Base-by-base conservation (phyloP, 2,888 invertebrate genomes). In the Thecocarcelia acutangulata region DNA sequence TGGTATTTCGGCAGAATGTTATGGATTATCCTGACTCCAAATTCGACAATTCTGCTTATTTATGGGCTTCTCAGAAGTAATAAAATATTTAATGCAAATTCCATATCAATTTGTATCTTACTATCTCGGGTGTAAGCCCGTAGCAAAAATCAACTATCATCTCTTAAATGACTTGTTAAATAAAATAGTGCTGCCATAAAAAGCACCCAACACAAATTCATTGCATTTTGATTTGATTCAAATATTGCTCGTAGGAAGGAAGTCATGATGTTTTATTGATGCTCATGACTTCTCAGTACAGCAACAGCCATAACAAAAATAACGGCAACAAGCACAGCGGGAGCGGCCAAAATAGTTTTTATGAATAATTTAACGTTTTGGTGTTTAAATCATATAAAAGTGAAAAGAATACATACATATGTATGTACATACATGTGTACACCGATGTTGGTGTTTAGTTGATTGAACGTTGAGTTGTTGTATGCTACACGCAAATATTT, bases 401-500 rank as follows among this genome's bases (percentile, higher is more conserved):
- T 56, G 46, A 37, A 56, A 33, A 42, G 11, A 72, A 11, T 24
- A 33, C 21, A 13, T 37, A 19, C 3, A 75, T n/a, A n/a, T n/a
- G n/a, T n/a, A 9, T 50, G 58, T 50, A n/a, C n/a, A n/a, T n/a
- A n/a, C n/a, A n/a, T n/a, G n/a, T n/a, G 12, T 5, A 48, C 58
- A 42, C 24, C 56, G 24, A 37, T 64, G 46, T 70, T 78, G 48
- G 50, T 66, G 50, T 46, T 73, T 17, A 52, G 58, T 72, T 66
- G 79, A 69, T 80, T 74, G 73, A 74, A 74, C 73, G 73, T 63
- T 50, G 21, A 46, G 54, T 58, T 80, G 76, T 68, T 77, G 78
- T 74, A 54, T 74, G 73, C 63, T 69, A 70, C 82, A 82, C 78
- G 82, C 82, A 82, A 78, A 82, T 82, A 58, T 61, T 74, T 56